Base-by-base conservation (phyloP, 2,797 vertebrate genomes). In the Leptatherina wallacei region DNA sequence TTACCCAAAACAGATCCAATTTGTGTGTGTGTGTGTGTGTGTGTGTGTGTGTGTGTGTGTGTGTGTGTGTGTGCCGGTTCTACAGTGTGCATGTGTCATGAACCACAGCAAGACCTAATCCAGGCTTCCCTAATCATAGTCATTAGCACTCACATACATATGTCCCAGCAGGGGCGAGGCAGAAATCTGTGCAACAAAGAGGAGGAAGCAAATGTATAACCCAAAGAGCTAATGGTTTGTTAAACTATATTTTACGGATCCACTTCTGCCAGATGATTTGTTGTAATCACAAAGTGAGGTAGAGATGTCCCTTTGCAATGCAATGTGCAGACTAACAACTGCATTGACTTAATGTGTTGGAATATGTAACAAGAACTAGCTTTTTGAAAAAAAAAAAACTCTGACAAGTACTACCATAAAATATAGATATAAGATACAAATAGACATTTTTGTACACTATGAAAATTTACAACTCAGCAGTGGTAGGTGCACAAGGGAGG, bases 111-210 rank as follows among this genome's bases (percentile, higher is more conserved):
- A 83, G 86, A 77, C 79, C 66, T 83, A 91, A 93, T 92, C 89
- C 84, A 85, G 78, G 78, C 76, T 82, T 71, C 32, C 70, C 42
- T 92, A 94, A 93, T 94, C 84, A 91, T 80, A 88, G 89, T 92
- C 89, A 88, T 94, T 92, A 89, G 81, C 82, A 67, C 76, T 77
- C 80, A 69, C 79, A 83, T 80, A 85, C 84, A 86, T 63, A 88
- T 78, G 84, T 84, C 61, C 83, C 64, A 47, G 22, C 65, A 38
- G 52, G 49, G 65, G 56, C 63, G 56, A 56, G 71, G 42, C 56
- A 54, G 77, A 81, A 69, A 73, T 79, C 62, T 75, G 59, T 56
- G 69, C 51, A 73, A 69, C 64, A 49, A 38, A 77, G 49, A 20
- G 27, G 27, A 51, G 71, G 81, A 78, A 81, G 75, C 72, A 85